Percentiles rank a stretch among this genome's conserved stretches.
Conservation (phyloP, 2,888 invertebrate genomes). For the Conistra vaccinii region DNA sequence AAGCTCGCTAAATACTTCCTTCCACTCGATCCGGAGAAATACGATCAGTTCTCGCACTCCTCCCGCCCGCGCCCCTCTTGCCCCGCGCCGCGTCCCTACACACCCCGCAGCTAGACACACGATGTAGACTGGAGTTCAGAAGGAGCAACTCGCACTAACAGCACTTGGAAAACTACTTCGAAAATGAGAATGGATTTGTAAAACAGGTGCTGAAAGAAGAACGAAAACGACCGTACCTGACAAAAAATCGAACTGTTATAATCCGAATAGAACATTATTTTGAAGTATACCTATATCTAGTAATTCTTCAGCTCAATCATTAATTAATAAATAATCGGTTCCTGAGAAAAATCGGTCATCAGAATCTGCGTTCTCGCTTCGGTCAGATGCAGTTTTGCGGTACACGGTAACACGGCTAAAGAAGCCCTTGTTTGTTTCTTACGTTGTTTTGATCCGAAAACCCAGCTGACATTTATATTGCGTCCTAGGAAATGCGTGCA, state of each 20-base stretch:
- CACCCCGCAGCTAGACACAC: neutral
- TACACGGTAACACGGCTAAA: neutral
- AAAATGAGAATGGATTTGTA: neutral
- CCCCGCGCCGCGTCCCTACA: neutral
- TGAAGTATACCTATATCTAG: neutral
- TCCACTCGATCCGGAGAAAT: slow-evolving; percentile 71
- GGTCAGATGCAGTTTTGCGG: neutral
- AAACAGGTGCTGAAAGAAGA: neutral
- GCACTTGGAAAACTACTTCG: neutral
- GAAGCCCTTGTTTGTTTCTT: neutral
- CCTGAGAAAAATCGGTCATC: neutral
- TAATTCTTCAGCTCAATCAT: neutral
- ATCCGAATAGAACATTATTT: neutral
- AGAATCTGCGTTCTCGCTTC: neutral
- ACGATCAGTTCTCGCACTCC: slow-evolving; percentile 57
- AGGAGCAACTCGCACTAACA: slow-evolving; percentile 1
- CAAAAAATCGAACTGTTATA: neutral
- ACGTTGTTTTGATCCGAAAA: neutral
- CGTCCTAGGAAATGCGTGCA: neutral
- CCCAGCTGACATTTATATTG: neutral
- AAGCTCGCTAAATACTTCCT: slow-evolving; percentile 74
- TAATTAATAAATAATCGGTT: too few relatives aligned
- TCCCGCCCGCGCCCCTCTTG: neutral
- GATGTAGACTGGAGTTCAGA: slow-evolving; percentile 16
- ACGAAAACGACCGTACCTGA: neutral